These are phyloP conservation scores for Polydrusus pterygomalis DNA, from an alignment of 2,888 invertebrate genomes.

Conservation along the genomic window DNA sequence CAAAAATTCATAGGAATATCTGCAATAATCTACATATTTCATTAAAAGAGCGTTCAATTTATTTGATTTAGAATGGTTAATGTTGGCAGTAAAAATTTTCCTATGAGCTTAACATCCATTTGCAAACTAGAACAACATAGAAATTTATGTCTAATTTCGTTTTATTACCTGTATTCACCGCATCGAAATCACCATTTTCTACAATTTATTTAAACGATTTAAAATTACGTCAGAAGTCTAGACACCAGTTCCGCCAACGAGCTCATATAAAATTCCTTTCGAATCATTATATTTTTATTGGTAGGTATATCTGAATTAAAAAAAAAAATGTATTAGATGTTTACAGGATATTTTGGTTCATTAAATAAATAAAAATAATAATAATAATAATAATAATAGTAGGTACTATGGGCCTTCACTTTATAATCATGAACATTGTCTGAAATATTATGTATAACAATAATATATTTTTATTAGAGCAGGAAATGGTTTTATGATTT, in stretches of 20 bases:
- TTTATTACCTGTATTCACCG: neutral
- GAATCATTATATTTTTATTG: neutral
- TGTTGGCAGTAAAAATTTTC: too few relatives aligned
- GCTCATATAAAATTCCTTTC: constrained; percentile 6
- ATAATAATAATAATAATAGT: too few relatives aligned
- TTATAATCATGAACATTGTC: too few relatives aligned
- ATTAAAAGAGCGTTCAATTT: too few relatives aligned
- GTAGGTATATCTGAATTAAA: neutral
- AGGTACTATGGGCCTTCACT: neutral
- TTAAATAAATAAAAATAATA: constrained; percentile 1
- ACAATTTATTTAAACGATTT: neutral
- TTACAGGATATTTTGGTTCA: neutral
- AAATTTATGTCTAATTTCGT: constrained; percentile 7
- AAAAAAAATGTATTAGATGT: neutral
- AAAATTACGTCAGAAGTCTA: constrained; percentile 1
- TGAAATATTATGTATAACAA: too few relatives aligned
- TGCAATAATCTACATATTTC: too few relatives aligned
- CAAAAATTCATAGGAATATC: too few relatives aligned
- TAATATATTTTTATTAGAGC: too few relatives aligned
- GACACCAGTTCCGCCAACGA: constrained; percentile 3
- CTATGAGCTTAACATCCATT: neutral
- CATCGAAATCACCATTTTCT: constrained; percentile 8
- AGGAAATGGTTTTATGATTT: too few relatives aligned
- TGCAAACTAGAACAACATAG: neutral
- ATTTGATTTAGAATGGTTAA: too few relatives aligned